A percentile compares a stretch with the other conserved stretches of the same genome.
Evolutionary conservation across 2,797 vertebrate species (phyloP).

Genomic region (Danionella dracula): DNA sequence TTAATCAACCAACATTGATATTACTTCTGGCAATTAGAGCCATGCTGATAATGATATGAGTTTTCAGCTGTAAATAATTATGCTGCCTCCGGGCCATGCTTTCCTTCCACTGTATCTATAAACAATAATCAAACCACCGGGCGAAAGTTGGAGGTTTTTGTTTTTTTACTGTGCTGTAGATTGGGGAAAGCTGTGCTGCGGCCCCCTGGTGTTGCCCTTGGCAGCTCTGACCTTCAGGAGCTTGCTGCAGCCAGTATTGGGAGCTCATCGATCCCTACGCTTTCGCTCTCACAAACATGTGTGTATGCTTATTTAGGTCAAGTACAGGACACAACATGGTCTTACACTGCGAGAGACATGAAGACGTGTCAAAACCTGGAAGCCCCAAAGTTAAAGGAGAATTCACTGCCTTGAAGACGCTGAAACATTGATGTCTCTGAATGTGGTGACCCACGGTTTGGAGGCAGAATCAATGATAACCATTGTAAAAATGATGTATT

Average conservation of each 20-base stretch:
- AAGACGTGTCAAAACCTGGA: slow-evolving; percentile 47
- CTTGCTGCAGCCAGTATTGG: slow-evolving; percentile 69
- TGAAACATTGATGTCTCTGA: no score
- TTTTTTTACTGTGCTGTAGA: slow-evolving; percentile 61
- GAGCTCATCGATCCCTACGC: slow-evolving; percentile 75
- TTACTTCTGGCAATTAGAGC: slow-evolving; percentile 99
- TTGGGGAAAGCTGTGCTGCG: slow-evolving; percentile 77
- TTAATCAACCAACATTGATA: slow-evolving; percentile 99
- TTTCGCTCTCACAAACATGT: slow-evolving; percentile 43
- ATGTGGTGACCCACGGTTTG: no score
- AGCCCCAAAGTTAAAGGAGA: no score
- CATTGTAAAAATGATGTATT: no score
- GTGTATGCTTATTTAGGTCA: slow-evolving; percentile 66
- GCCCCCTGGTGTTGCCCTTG: slow-evolving; percentile 85
- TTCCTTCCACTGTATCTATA: slow-evolving; percentile 99
- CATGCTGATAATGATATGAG: slow-evolving; percentile 99
- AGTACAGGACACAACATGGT: slow-evolving; percentile 57
- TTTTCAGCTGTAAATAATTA: slow-evolving; percentile 99
- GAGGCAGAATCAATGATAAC: no score
- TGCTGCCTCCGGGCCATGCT: slow-evolving; percentile 92
- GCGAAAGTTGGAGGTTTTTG: slow-evolving; percentile 84
- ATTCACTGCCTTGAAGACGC: no score
- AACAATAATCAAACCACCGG: slow-evolving; percentile 99
- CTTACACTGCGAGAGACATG: slow-evolving; percentile 58
- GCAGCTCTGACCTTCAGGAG: slow-evolving; percentile 91